Percentiles rank a stretch among this genome's conserved stretches.
These are phyloP conservation scores for Tipula lateralis DNA, from an alignment of 2,888 invertebrate species.

Conservation along the genomic window DNA sequence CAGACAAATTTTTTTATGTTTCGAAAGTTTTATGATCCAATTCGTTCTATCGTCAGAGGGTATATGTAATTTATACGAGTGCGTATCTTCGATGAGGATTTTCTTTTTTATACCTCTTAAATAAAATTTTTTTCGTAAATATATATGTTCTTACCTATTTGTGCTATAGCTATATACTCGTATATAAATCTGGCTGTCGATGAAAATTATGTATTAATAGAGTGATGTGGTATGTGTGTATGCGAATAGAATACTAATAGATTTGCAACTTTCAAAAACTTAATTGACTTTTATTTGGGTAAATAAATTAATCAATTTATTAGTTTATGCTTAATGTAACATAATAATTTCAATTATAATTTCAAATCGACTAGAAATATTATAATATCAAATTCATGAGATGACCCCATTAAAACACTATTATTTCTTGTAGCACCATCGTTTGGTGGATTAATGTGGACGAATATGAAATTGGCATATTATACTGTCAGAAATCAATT, in stretches of 20 bases:
- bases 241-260: neutral
- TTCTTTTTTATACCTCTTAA: neutral
- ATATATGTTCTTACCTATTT: neutral
- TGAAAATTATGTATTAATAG: neutral
- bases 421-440: too few relatives aligned
- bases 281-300: neutral
- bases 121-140: neutral
- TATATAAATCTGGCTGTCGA: neutral
- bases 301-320: too few relatives aligned
- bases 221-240: neutral
- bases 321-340: too few relatives aligned
- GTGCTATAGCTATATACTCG: too few relatives aligned
- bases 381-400: too few relatives aligned
- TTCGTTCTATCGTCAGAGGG: neutral
- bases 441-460: too few relatives aligned
- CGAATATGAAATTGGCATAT: too few relatives aligned
- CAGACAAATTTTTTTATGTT: neutral
- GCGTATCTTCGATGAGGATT: neutral
- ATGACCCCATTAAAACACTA: too few relatives aligned
- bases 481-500: too few relatives aligned
- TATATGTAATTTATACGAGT: neutral
- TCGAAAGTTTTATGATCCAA: neutral
- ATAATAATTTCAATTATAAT: too few relatives aligned
- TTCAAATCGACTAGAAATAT: too few relatives aligned
- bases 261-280: neutral